Conservation (phyloP, 2,888 invertebrate species). For the Agrilus mali region DNA sequence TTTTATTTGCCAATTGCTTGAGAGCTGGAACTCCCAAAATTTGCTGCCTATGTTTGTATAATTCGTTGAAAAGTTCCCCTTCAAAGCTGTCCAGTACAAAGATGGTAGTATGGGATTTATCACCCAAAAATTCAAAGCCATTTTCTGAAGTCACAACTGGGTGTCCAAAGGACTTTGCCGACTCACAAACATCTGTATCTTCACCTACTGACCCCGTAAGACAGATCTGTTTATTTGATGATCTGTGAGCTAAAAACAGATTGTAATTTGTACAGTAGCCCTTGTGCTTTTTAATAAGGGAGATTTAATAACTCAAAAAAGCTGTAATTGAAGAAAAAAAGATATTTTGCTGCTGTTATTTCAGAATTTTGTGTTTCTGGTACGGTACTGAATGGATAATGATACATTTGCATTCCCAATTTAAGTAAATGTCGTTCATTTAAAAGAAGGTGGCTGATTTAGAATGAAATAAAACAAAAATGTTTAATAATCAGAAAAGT, state of each 20-base stretch:
- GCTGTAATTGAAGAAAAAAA: neutral
- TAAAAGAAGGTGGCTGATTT: neutral
- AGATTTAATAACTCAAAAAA: conserved; percentile 2
- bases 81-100: conserved; percentile 66
- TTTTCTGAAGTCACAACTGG: conserved; percentile 50
- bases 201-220: conserved; percentile 44
- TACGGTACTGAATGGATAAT: too few species aligned
- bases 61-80: conserved; percentile 54
- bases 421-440: neutral
- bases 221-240: conserved; percentile 47
- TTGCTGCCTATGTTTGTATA: conserved; percentile 53
- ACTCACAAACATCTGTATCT: conserved; percentile 40
- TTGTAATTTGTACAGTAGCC: conserved; percentile 6
- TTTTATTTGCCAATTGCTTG: conserved; percentile 57
- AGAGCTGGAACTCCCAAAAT: conserved; percentile 73
- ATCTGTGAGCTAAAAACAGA: conserved; percentile 18
- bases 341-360: too few species aligned
- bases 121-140: conserved; percentile 46
- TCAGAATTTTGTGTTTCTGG: too few species aligned
- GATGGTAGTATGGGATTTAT: conserved; percentile 47
- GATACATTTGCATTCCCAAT: too few species aligned
- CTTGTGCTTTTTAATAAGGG: neutral
- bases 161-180: conserved; percentile 49
- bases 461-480: neutral
- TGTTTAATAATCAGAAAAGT: neutral